Percentiles rank a stretch among this genome's conserved stretches.
phyloP scores from a whole-genome alignment of 1,140 invertebrate genomes.

The Meteorus sp. region DNA sequence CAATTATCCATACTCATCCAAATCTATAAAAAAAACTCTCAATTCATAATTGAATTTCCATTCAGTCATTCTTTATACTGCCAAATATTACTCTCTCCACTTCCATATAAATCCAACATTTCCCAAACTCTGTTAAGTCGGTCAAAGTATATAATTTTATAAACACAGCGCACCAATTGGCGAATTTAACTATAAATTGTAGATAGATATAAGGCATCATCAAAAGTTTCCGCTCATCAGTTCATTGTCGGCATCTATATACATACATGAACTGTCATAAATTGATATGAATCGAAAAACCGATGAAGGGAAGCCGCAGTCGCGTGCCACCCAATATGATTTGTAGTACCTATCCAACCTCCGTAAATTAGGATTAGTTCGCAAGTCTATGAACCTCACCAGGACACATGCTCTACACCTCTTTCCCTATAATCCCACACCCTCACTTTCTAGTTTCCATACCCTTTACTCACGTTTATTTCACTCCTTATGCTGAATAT shows the following conservation, averaged over 20 bases:
- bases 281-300: constrained; percentile 28
- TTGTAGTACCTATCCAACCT: constrained; percentile 30
- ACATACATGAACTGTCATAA: neutral
- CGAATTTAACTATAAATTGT: too few relatives aligned
- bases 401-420: constrained; percentile 9
- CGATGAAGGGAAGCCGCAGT: constrained; percentile 18
- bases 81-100: too few relatives aligned
- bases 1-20: too few relatives aligned
- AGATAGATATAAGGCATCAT: too few relatives aligned
- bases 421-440: neutral
- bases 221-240: too few relatives aligned
- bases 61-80: too few relatives aligned
- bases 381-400: constrained; percentile 28
- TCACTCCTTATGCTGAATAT: neutral
- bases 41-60: too few relatives aligned
- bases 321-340: constrained; percentile 34
- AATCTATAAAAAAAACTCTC: too few relatives aligned
- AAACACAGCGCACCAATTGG: too few relatives aligned
- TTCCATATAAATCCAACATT: too few relatives aligned
- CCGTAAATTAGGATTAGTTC: constrained; percentile 45
- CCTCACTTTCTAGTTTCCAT: neutral
- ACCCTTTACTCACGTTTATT: neutral
- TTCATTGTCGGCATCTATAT: constrained; percentile 1
- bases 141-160: too few relatives aligned
- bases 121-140: too few relatives aligned